A percentile compares a stretch with the other conserved stretches of the same genome.
Conservation (phyloP, 2,888 invertebrate genomes). For the Molorchus minor region DNA sequence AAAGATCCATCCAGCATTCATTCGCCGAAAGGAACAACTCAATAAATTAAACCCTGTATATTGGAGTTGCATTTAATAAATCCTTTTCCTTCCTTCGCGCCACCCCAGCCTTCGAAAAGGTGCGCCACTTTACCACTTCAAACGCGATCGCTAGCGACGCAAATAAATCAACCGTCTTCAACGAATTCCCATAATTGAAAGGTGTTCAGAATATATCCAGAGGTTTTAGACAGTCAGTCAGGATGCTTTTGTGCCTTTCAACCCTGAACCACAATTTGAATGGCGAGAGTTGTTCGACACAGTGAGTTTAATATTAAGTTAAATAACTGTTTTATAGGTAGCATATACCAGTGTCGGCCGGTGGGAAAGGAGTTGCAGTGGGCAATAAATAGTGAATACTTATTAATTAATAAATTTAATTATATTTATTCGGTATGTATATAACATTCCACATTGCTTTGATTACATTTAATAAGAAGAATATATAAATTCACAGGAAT, state of each 20-base stretch:
- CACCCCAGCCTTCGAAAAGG: constrained; percentile 9
- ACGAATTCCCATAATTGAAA: constrained; percentile 22
- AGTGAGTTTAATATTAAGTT: no score
- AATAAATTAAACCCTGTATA: constrained; percentile 16
- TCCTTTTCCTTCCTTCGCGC: constrained; percentile 13
- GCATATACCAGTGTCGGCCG: not conserved
- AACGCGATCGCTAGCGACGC: constrained; percentile 7
- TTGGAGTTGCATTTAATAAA: constrained; percentile 22
- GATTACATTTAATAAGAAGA: no score
- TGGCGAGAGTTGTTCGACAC: not conserved
- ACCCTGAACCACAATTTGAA: not conserved
- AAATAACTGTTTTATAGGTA: no score
- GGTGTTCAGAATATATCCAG: constrained; percentile 15
- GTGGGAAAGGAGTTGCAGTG: not conserved
- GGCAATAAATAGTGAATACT: not conserved
- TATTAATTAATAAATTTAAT: not conserved
- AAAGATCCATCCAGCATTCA: not conserved
- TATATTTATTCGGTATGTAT: not conserved
- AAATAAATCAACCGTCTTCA: constrained; percentile 17
- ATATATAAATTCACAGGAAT: no score
- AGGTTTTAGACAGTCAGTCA: constrained; percentile 12
- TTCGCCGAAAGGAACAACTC: constrained; percentile 8
- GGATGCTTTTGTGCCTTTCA: not conserved
- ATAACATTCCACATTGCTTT: no score
- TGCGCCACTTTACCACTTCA: constrained; percentile 17